Evolutionary conservation across 2,113 vertebrate genomes (phyloP).

Genomic region (Passer montanus): DNA sequence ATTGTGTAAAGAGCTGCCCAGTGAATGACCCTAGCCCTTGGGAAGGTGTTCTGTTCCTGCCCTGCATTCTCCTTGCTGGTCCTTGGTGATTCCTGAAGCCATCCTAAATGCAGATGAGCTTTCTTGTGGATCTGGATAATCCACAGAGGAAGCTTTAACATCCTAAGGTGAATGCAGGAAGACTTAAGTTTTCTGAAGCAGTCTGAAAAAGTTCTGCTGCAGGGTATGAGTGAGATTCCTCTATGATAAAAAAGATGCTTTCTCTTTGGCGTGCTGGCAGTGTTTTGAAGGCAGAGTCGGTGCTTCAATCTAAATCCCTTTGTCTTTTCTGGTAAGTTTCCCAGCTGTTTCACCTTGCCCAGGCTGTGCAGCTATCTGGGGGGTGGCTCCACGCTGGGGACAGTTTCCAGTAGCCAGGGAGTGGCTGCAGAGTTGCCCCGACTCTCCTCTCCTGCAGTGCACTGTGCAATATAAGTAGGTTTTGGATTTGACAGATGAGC

Average conservation of each 20-base stretch:
- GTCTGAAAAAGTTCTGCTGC: not conserved
- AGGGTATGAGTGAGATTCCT: not conserved
- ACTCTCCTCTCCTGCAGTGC: not conserved
- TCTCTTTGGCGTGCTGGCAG: not conserved
- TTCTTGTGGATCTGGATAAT: not conserved
- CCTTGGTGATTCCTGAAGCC: not conserved
- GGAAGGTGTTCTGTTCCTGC: not conserved
- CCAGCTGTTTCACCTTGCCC: not conserved
- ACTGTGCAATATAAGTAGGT: not conserved
- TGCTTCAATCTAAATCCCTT: not conserved
- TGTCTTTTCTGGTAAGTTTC: not conserved
- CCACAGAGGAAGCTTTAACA: not conserved
- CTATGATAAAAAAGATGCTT: not conserved
- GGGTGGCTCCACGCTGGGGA: not conserved
- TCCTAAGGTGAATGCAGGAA: not conserved
- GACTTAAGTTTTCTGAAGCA: not conserved
- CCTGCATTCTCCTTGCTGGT: not conserved
- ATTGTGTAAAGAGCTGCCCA: not conserved
- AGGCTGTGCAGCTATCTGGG: not conserved
- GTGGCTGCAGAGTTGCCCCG: not conserved
- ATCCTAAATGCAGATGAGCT: not conserved
- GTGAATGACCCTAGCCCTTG: not conserved
- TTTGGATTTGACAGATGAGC: not conserved
- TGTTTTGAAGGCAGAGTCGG: not conserved
- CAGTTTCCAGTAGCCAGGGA: not conserved